Evolutionary conservation across 2,888 invertebrate species (phyloP).

Genomic region (Ctenicera cuprea): DNA sequence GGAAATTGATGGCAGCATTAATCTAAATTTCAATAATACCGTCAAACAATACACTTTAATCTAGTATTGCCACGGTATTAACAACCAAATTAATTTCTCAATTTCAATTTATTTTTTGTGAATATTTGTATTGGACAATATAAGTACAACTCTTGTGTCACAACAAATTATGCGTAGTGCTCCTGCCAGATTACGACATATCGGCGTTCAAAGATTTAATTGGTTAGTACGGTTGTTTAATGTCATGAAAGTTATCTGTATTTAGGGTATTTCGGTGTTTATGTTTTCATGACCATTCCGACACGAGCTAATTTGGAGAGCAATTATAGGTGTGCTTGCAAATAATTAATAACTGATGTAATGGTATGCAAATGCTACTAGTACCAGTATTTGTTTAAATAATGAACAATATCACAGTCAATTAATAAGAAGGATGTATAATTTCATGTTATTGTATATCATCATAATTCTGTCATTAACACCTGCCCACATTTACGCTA

Average conservation of each 20-base stretch:
- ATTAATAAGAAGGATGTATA: constrained; percentile 50
- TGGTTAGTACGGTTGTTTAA: too few relatives aligned
- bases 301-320: neutral
- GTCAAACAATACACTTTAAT: too few relatives aligned
- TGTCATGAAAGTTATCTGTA: neutral
- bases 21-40: too few relatives aligned
- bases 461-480: constrained; percentile 49
- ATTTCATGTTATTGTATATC: constrained; percentile 49
- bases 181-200: too few relatives aligned
- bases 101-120: too few relatives aligned
- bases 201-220: too few relatives aligned
- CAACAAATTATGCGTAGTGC: too few relatives aligned
- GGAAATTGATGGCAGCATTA: too few relatives aligned
- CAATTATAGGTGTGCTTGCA: constrained; percentile 19
- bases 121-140: too few relatives aligned
- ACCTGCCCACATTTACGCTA: constrained; percentile 45
- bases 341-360: constrained; percentile 36
- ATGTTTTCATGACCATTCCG: neutral
- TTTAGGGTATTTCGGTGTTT: neutral
- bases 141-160: too few relatives aligned
- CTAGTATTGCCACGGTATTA: too few relatives aligned
- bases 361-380: constrained; percentile 27
- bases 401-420: constrained; percentile 45
- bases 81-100: too few relatives aligned
- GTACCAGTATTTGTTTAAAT: constrained; percentile 39